Conservation (phyloP, 2,888 invertebrate genomes). For the Cephus pygmeus region DNA sequence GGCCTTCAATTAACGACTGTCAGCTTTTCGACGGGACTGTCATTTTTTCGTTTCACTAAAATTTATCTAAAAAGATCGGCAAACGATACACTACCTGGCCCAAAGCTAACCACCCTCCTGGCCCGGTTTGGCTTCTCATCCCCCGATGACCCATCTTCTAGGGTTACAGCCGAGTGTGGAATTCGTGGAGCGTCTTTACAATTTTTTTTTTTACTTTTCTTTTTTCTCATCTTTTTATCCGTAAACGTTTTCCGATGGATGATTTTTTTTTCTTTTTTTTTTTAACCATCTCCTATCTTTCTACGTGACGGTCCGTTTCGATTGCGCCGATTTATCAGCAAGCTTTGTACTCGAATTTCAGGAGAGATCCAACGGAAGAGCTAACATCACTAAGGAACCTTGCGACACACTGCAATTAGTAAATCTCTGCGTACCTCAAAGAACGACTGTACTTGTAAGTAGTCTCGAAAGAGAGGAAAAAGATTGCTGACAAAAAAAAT, state of each 20-base stretch:
- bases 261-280: neutral
- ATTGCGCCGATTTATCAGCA: neutral
- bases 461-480: constrained; percentile 26
- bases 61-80: constrained; percentile 20
- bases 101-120: neutral
- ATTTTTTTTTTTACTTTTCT: neutral
- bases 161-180: neutral
- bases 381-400: constrained; percentile 46
- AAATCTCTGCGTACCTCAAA: constrained; percentile 56
- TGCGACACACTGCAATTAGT: constrained; percentile 58
- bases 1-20: constrained; percentile 25
- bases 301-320: neutral
- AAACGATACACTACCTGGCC: constrained; percentile 8
- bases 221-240: neutral
- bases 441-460: constrained; percentile 58
- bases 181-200: neutral
- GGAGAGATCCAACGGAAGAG: constrained; percentile 56
- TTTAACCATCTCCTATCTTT: neutral
- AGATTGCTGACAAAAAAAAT: neutral
- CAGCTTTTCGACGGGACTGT: constrained; percentile 28
- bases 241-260: neutral
- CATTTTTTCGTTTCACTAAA: constrained; percentile 17
- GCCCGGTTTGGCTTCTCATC: neutral
- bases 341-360: constrained; percentile 45
- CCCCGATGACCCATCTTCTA: neutral